Evolutionary conservation across 2,113 vertebrate species (phyloP), one percentile per base, ranked within the genome.

Genomic region (Nothobranchius kuhntae): DNA sequence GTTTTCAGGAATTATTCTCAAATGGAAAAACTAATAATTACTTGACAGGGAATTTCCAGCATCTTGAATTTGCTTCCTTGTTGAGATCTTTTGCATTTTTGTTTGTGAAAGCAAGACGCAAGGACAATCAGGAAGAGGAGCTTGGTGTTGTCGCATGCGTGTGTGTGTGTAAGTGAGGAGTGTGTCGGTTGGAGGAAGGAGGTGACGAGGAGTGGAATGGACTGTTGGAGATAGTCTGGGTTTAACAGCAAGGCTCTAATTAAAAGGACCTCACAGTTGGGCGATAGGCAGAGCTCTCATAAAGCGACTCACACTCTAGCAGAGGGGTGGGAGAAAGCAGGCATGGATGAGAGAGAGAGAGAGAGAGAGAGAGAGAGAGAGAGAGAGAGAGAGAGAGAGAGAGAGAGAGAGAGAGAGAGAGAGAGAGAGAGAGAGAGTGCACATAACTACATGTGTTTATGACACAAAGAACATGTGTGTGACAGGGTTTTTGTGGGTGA

Each of bases 241-340:
- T 77, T 83, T 85, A 87, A 80, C 84, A 89, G 83, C 87, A 75
- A 74, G 88, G 61, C 77, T 90, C 87, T 90, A 91, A 91, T 90
- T 91, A 90, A 91, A 88, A 86, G 61, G 76, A 69, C 78, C 77
- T 89, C 81, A 65, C 86, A 90, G 86, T 83, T 78, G 80, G 82
- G 77, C n/a, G 65, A 58, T 69, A 87, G 69, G 74, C 71, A 78
- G 56, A 54, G 61, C 67, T 82, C 65, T 74, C 74, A 77, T 86
- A 76, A 86, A 85, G 78, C 80, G 70, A 67, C 73, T 77, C 48
- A 66, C 78, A 68, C 73, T 86, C 45, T 56, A 17, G 80, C 71
- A 76, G 62, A 73, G 58, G 68, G 59, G 79, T 77, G 84, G 56
- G 65, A 81, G 74, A 80, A 61, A 72, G 68, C 68, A 73, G 66